Conservation (phyloP, 2,797 vertebrate genomes). For the Merluccius polli region DNA sequence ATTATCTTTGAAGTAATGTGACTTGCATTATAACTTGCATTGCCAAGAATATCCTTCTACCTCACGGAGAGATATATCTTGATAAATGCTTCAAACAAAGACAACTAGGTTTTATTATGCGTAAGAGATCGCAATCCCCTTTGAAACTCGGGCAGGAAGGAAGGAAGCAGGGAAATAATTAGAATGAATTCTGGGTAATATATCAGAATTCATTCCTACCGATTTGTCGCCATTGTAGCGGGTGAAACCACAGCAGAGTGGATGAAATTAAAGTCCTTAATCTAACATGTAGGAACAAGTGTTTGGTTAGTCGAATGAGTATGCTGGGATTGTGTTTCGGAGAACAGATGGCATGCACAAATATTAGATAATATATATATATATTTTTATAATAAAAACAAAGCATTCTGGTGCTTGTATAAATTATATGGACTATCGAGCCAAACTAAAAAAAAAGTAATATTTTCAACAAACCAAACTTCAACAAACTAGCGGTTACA, state of each 20-base stretch:
- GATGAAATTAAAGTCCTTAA: constrained; percentile 3
- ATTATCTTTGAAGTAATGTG: background rate
- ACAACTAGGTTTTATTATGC: background rate
- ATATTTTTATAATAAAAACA: background rate
- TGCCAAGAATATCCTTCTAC: background rate
- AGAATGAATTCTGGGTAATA: background rate
- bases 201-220: background rate
- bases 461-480: background rate
- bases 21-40: background rate
- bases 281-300: background rate
- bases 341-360: background rate
- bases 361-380: background rate
- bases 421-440: background rate
- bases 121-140: background rate
- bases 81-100: background rate
- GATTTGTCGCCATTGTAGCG: background rate
- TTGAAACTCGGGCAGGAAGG: background rate
- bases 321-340: background rate
- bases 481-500: background rate
- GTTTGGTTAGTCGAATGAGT: background rate
- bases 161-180: background rate
- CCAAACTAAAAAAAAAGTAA: background rate
- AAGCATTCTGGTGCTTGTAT: background rate
- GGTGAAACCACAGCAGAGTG: background rate
- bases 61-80: background rate